Percentiles rank a stretch among this genome's conserved stretches.
Conservation (phyloP, 1,140 invertebrate genomes). For the Diabrotica virgifera region DNA sequence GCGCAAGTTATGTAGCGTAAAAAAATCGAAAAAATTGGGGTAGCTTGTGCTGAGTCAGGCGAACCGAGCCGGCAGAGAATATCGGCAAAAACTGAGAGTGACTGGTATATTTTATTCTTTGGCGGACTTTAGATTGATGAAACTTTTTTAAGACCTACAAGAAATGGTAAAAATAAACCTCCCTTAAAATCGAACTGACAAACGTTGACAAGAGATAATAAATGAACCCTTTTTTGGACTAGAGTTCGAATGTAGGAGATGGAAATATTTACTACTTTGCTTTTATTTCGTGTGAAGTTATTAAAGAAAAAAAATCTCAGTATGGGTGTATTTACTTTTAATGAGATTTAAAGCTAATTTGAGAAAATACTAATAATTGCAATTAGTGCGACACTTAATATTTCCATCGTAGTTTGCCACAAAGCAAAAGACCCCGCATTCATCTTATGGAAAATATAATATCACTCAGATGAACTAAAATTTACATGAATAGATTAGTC, state of each 20-base stretch:
- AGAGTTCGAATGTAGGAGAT: neutral
- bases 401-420: too few species aligned
- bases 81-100: conserved; percentile 30
- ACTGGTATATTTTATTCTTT: conserved; percentile 39
- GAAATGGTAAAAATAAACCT: conserved; percentile 44
- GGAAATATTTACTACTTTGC: neutral
- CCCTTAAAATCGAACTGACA: conserved; percentile 39
- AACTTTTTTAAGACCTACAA: conserved; percentile 40
- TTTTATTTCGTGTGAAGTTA: neutral
- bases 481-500: too few species aligned
- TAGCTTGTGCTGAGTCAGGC: conserved; percentile 38
- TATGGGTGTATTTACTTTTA: neutral
- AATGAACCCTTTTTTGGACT: conserved; percentile 28
- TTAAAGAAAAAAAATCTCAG: neutral
- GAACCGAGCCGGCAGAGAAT: conserved; percentile 22
- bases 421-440: too few species aligned
- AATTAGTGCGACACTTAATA: too few species aligned
- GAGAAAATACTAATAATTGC: too few species aligned
- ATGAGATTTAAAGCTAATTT: too few species aligned
- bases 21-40: conserved; percentile 34
- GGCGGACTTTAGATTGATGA: conserved; percentile 38
- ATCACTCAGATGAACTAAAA: too few species aligned
- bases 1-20: conserved; percentile 34
- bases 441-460: too few species aligned
- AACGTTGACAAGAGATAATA: conserved; percentile 41